Evolutionary conservation across 1,140 invertebrate species (phyloP), one percentile per base, ranked within the genome.

Genomic region (Drosophila pachea): DNA sequence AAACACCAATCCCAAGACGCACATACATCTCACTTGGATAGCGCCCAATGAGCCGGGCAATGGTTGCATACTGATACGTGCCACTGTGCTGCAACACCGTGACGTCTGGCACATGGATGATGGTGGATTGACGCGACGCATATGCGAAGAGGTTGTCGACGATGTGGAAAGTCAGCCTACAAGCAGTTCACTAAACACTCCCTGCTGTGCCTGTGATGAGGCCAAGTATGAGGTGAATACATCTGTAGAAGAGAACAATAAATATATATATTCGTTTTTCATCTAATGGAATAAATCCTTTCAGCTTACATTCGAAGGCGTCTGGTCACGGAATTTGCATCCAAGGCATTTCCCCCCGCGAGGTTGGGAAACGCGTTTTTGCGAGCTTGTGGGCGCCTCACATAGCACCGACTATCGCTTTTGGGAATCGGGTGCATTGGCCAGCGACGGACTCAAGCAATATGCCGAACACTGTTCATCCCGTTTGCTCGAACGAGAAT

Each of bases 261-360:
- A 43, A 14, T 3, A 43, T 7, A 7, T 16, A 3, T 48, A 36
- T 64, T 35, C 16, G 5, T 43, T 5, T 6, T 5, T 29, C 0
- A n/a, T 4, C 12, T 7, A 38, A 32, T 32, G 31, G 12, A 53
- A 29, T 4, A n/a, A 12, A 31, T 48, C 4, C 12, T 7, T 7
- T 53, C 74, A 95, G 94, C 92, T 97, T 3, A 96, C 94, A 8
- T 99, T 99, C 89, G 95, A 99, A 90, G 97, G 98, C 3, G 91
- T 97, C 3, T 99, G 99, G 99, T 98, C 97, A 0, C 92, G 96
- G 40, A 96, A 99, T 78, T 98, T 97, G 0, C 99, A 99, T 90
- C 98, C 98, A 0, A 98, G 97, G 88, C 95, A 98, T 87, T 99
- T 98, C 89, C 98, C 98, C 0, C 91, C 92, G 6, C 95, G 95